These are phyloP conservation scores for Leucoraja erinaceus DNA, from an alignment of 2,113 vertebrate genomes.

Conservation along the genomic window DNA sequence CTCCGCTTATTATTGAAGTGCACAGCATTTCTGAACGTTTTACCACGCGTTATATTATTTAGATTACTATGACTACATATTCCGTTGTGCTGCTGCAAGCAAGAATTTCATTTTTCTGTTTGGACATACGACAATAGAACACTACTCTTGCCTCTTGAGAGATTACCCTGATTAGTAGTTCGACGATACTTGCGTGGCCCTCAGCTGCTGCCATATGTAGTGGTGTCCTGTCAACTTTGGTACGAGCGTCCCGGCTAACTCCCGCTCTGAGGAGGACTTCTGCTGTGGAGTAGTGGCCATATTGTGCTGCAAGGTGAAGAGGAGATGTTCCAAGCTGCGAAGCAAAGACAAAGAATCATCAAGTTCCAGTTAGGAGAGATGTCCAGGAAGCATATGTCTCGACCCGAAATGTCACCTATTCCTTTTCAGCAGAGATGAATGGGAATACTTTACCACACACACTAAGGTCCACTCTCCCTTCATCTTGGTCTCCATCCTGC, in stretches of 20 bases:
- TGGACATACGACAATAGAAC: no score
- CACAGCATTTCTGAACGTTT: no score
- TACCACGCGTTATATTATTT: no score
- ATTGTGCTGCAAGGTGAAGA: conserved; percentile 81
- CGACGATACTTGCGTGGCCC: conserved; percentile 73
- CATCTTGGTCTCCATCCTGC: neutral
- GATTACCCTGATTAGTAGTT: conserved; percentile 76
- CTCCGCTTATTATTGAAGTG: no score
- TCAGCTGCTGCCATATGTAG: conserved; percentile 85
- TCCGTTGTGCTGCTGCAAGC: no score
- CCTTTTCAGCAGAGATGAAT: neutral
- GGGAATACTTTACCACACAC: neutral
- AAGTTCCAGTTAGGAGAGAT: neutral
- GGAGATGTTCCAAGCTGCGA: conserved; percentile 82
- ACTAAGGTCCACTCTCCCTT: neutral
- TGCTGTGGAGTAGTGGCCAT: conserved; percentile 81
- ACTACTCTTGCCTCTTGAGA: neutral
- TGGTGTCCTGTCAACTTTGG: conserved; percentile 86
- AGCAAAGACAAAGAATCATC: neutral
- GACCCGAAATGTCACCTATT: no score
- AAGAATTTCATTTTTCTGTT: no score
- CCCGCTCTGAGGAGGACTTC: conserved; percentile 84
- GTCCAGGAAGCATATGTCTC: neutral
- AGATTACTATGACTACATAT: no score
- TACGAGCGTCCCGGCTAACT: conserved; percentile 83